A percentile compares a stretch with the other conserved stretches of the same genome.
phyloP scores from a whole-genome alignment of 2,113 vertebrate genomes.

The Corythoichthys intestinalis region DNA sequence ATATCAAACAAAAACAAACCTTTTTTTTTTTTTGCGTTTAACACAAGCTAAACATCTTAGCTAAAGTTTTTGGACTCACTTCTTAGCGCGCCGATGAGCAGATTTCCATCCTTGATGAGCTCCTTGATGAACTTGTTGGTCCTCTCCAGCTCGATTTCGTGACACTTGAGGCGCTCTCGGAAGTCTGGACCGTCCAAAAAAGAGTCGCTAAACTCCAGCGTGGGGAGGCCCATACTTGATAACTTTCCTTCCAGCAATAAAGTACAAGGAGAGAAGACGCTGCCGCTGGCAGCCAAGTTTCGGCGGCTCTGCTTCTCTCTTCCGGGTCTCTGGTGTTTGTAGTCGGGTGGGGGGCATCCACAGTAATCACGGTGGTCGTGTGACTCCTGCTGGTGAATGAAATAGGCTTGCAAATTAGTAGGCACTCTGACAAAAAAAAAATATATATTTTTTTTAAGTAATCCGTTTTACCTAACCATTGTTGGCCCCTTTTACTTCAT shows the following conservation, averaged over 20 bases:
- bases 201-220: constrained; percentile 95
- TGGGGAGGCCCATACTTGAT: constrained; percentile 85
- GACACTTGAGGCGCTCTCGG: constrained; percentile 90
- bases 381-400: constrained; percentile 73
- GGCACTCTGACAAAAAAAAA: no score
- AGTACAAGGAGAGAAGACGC: constrained; percentile 14
- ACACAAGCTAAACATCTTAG: neutral
- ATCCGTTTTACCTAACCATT: no score
- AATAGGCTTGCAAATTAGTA: no score
- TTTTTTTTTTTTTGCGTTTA: neutral
- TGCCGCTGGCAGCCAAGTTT: constrained; percentile 16
- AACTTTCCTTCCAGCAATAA: no score
- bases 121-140: constrained; percentile 98
- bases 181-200: constrained; percentile 96
- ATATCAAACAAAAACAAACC: neutral
- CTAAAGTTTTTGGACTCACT: constrained; percentile 76
- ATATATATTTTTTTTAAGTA: no score
- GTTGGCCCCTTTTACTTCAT: no score
- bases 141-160: constrained; percentile 91
- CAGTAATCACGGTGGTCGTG: constrained; percentile 22
- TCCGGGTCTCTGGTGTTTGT: neutral
- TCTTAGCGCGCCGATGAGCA: constrained; percentile 86
- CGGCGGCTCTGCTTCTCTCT: constrained; percentile 19
- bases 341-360: neutral
- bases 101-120: constrained; percentile 92